Conservation (phyloP, 1,140 invertebrate species). For the Cecropterus lyciades region DNA sequence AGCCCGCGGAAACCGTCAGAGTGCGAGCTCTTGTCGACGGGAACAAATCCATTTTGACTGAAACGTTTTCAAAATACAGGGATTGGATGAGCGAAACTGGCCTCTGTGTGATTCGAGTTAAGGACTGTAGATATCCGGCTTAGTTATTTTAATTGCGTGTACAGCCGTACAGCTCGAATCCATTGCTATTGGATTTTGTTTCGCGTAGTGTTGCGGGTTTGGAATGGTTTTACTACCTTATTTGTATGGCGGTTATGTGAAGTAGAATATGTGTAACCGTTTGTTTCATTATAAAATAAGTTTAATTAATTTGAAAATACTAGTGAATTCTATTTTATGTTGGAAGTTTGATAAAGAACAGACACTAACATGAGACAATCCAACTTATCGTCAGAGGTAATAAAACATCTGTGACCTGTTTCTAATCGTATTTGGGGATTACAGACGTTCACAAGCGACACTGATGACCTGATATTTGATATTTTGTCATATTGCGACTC, state of each 20-base stretch:
- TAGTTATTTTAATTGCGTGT: constrained; percentile 11
- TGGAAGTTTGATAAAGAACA: too few species aligned
- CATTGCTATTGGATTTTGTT: constrained; percentile 22
- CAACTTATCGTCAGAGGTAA: too few species aligned
- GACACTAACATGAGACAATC: too few species aligned
- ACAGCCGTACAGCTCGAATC: constrained; percentile 11
- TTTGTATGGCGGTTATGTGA: neutral
- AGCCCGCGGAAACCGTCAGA: constrained; percentile 9
- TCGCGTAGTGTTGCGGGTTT: constrained; percentile 7
- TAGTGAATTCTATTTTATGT: too few species aligned
- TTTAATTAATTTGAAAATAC: too few species aligned
- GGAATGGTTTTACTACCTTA: constrained; percentile 21
- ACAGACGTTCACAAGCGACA: too few species aligned
- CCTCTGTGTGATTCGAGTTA: constrained; percentile 4
- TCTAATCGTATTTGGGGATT: too few species aligned
- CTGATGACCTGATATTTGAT: too few species aligned
- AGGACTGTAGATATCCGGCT: neutral
- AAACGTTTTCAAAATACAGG: constrained; percentile 27
- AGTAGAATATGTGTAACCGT: too few species aligned
- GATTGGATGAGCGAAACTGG: neutral
- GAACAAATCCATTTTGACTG: constrained; percentile 26
- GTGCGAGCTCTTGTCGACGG: constrained; percentile 12
- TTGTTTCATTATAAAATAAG: too few species aligned
- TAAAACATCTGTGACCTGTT: too few species aligned
- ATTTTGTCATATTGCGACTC: too few species aligned